A percentile compares a stretch with the other conserved stretches of the same genome.
These are phyloP conservation scores for Procambarus clarkii DNA, from an alignment of 1,140 invertebrate species.

Conservation along the genomic window DNA sequence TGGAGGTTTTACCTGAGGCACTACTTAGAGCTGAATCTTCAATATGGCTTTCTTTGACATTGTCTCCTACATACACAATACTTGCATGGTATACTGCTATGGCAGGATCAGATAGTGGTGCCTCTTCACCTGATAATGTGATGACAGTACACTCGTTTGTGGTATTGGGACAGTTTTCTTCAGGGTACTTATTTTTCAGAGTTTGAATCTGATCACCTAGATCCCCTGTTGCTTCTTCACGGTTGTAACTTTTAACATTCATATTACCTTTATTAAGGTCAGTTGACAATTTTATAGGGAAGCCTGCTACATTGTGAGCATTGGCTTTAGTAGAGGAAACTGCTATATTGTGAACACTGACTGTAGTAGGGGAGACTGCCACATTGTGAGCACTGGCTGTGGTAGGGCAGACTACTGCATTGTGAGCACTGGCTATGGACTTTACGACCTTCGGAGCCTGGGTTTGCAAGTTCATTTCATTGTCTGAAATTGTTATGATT, in stretches of 20 bases:
- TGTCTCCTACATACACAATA: constrained; percentile 12
- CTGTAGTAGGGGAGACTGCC: too few relatives aligned
- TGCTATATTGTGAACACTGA: too few relatives aligned
- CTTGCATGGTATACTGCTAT: background rate
- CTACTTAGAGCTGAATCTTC: background rate
- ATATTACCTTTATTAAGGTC: background rate
- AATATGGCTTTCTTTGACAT: background rate
- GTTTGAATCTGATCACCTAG: background rate
- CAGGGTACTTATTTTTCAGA: background rate
- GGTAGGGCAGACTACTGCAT: too few relatives aligned
- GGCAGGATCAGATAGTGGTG: background rate
- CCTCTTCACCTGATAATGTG: background rate
- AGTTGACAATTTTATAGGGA: background rate
- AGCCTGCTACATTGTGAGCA: too few relatives aligned
- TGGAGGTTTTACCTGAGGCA: background rate
- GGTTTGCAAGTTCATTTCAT: background rate
- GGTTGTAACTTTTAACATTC: background rate
- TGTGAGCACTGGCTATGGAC: background rate
- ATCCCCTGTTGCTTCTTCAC: background rate
- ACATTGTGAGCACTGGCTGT: too few relatives aligned
- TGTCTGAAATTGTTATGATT: constrained; percentile 5
- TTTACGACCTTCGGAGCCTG: background rate
- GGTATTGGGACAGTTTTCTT: background rate
- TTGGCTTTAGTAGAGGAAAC: too few relatives aligned
- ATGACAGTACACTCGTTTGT: constrained; percentile 2